Percentiles rank a stretch among this genome's conserved stretches.
phyloP scores from a whole-genome alignment of 2,888 invertebrate species.

The Kryphioiulus occultus region DNA sequence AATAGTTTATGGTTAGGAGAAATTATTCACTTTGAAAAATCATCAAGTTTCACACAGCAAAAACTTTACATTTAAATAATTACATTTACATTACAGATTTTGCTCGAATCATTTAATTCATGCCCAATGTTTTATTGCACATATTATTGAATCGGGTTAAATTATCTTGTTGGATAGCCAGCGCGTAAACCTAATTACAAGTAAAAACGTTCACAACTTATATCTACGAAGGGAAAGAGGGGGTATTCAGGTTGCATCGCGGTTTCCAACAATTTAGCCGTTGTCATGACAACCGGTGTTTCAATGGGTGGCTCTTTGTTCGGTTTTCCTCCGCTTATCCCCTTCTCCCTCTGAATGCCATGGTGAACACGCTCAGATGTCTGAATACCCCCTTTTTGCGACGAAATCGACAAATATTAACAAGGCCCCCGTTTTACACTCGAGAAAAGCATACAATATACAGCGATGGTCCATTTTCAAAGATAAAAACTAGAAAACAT shows the following conservation, averaged over 20 bases:
- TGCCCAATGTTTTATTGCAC: constrained; percentile 35
- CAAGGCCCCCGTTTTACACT: constrained; percentile 44
- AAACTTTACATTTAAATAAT: background rate
- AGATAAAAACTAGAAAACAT: background rate
- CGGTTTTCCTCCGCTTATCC: background rate
- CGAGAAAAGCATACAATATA: background rate
- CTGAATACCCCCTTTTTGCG: background rate
- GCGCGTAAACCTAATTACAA: constrained; percentile 21
- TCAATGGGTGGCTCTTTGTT: background rate
- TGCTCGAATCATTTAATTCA: background rate
- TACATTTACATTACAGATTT: constrained; percentile 36
- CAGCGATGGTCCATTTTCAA: background rate
- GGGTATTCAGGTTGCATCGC: background rate
- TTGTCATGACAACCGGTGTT: background rate
- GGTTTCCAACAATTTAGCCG: background rate
- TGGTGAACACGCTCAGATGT: background rate
- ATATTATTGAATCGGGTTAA: background rate
- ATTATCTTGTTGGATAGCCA: background rate
- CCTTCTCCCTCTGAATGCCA: background rate
- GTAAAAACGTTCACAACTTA: background rate
- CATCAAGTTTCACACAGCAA: constrained; percentile 27
- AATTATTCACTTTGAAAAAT: constrained; percentile 17
- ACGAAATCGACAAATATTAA: background rate
- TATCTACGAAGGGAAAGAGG: background rate
- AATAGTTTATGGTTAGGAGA: constrained; percentile 44